Conservation (phyloP, 1,140 invertebrate species). For the Drosophila ananassae region DNA sequence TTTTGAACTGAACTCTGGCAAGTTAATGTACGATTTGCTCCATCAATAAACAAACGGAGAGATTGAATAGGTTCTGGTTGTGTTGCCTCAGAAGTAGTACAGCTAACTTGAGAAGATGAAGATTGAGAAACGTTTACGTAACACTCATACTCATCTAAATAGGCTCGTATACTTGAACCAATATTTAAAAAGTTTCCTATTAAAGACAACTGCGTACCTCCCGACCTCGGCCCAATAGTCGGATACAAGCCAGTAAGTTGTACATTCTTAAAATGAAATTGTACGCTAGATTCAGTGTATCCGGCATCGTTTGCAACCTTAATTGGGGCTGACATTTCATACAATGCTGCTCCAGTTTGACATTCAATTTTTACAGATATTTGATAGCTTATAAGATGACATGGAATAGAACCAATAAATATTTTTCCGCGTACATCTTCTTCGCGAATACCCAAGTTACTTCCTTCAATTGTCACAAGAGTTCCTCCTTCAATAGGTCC, state of each 20-base stretch:
- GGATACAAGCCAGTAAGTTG: conserved; percentile 92
- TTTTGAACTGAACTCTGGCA: conserved; percentile 61
- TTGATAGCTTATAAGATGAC: conserved; percentile 94
- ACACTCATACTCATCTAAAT: conserved; percentile 95
- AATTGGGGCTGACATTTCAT: conserved; percentile 91
- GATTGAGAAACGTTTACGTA: conserved; percentile 94
- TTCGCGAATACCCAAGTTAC: conserved; percentile 95
- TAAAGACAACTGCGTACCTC: conserved; percentile 96
- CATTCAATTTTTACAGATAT: conserved; percentile 96
- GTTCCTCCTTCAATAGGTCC: conserved; percentile 98
- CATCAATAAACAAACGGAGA: conserved; percentile 92
- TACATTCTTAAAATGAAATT: conserved; percentile 95
- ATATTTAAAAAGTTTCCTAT: conserved; percentile 96
- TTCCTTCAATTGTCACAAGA: conserved; percentile 96
- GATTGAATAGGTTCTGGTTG: conserved; percentile 85
- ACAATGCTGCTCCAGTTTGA: conserved; percentile 90
- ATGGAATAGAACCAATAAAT: conserved; percentile 94
- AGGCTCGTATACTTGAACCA: conserved; percentile 94
- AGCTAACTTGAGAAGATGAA: conserved; percentile 94
- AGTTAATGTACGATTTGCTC: conserved; percentile 89
- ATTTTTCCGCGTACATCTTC: conserved; percentile 96
- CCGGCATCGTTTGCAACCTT: conserved; percentile 95
- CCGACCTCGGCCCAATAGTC: conserved; percentile 94
- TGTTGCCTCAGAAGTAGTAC: conserved; percentile 90
- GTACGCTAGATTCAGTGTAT: conserved; percentile 93